phyloP scores from a whole-genome alignment of 53 echinoderm and acorn worm species.

The Holothuria scabra region DNA sequence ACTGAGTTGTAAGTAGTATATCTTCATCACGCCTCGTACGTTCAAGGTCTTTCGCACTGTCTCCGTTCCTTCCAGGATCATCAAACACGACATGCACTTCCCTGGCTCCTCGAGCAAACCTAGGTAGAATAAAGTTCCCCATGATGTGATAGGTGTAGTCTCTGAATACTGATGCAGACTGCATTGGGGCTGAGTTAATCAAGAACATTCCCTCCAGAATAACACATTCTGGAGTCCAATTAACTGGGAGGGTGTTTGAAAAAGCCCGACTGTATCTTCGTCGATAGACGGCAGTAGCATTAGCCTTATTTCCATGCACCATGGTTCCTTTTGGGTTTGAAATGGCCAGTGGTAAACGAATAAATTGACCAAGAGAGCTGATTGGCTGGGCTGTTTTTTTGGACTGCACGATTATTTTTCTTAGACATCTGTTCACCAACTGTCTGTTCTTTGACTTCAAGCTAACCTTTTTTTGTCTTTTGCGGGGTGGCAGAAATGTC shows the following conservation, averaged over 20 bases:
- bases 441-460: slow-evolving; percentile 21
- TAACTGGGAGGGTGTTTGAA: neutral
- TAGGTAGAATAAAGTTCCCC: neutral
- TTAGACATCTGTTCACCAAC: slow-evolving; percentile 30
- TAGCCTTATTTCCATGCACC: neutral
- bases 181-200: slow-evolving; percentile 44
- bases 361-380: slow-evolving; percentile 17
- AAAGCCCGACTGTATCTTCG: slow-evolving; percentile 15
- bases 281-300: neutral
- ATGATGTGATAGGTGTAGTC: slow-evolving; percentile 13
- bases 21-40: slow-evolving; percentile 27
- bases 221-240: slow-evolving; percentile 30
- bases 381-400: slow-evolving; percentile 28
- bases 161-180: neutral
- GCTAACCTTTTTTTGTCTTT: neutral
- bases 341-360: slow-evolving; percentile 28
- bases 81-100: slow-evolving; percentile 45
- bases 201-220: slow-evolving; percentile 57
- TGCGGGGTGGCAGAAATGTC: too few relatives aligned
- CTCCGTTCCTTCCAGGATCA: slow-evolving; percentile 44
- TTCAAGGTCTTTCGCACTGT: slow-evolving; percentile 55
- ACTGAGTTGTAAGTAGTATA: neutral
- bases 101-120: neutral
- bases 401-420: slow-evolving; percentile 47
- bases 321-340: slow-evolving; percentile 38